Evolutionary conservation across 2,888 invertebrate genomes (phyloP).

Genomic region (Polia nebulosa): DNA sequence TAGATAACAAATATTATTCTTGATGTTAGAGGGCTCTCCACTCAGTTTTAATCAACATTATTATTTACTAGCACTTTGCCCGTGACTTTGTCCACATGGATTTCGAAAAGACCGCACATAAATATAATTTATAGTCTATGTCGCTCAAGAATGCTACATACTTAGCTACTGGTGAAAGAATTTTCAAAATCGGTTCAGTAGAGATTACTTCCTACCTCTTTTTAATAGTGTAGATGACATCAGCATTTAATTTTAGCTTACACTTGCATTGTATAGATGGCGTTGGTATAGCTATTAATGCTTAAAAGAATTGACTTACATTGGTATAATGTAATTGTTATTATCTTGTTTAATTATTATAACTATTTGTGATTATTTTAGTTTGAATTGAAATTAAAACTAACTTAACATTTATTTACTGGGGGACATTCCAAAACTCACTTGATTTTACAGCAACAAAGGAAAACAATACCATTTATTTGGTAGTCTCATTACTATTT

Average conservation of each 20-base stretch:
- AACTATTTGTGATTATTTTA: not conserved
- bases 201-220: no score
- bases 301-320: not conserved
- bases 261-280: slow-evolving; percentile 44
- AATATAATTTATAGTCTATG: no score
- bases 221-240: no score
- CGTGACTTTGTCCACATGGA: no score
- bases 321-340: not conserved
- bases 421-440: not conserved
- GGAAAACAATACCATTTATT: slow-evolving; percentile 4
- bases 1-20: slow-evolving; percentile 17
- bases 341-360: not conserved
- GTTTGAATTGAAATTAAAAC: not conserved
- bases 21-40: slow-evolving; percentile 4
- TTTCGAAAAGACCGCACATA: no score
- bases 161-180: no score
- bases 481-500: not conserved
- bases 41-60: slow-evolving; percentile 9
- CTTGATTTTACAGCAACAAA: slow-evolving; percentile 24
- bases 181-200: no score
- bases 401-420: not conserved
- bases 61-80: no score
- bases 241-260: slow-evolving; percentile 34
- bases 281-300: slow-evolving; percentile 30
- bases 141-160: no score